These are phyloP conservation scores for Micromussa lordhowensis DNA, from an alignment of 92 coral and sea anemone genomes.

Conservation along the genomic window DNA sequence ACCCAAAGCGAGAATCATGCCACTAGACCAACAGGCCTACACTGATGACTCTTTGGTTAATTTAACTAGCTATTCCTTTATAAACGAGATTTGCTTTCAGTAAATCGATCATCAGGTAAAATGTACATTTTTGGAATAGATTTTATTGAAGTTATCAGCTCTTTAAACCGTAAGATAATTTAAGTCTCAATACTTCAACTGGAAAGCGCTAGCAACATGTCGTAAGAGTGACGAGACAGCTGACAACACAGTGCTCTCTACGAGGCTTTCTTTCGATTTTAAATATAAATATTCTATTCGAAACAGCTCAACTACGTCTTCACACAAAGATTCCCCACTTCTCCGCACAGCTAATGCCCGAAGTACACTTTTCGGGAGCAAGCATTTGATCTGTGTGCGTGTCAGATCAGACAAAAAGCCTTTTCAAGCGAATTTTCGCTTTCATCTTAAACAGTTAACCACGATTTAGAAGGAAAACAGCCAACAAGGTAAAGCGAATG, in stretches of 20 bases:
- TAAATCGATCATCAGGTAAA: background rate
- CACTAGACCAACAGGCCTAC: conserved; percentile 91
- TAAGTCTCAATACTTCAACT: background rate
- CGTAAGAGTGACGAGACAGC: background rate
- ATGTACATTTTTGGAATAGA: too few species aligned
- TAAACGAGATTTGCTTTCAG: background rate
- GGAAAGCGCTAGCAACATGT: too few species aligned
- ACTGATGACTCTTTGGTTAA: background rate
- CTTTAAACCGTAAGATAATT: background rate
- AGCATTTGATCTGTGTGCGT: background rate
- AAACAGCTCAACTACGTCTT: background rate
- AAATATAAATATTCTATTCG: background rate
- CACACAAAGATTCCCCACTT: background rate
- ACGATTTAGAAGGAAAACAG: background rate
- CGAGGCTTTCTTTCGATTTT: background rate
- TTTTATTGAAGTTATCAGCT: too few species aligned
- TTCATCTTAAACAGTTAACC: background rate
- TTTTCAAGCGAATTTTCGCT: background rate
- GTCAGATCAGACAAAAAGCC: background rate
- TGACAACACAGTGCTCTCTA: background rate
- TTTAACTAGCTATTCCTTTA: too few species aligned
- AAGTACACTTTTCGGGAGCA: too few species aligned
- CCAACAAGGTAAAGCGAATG: background rate
- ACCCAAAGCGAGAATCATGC: conserved; percentile 98
- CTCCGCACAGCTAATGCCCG: too few species aligned